Conservation (phyloP, 2,113 vertebrate species). For the Triplophysa dalaica region DNA sequence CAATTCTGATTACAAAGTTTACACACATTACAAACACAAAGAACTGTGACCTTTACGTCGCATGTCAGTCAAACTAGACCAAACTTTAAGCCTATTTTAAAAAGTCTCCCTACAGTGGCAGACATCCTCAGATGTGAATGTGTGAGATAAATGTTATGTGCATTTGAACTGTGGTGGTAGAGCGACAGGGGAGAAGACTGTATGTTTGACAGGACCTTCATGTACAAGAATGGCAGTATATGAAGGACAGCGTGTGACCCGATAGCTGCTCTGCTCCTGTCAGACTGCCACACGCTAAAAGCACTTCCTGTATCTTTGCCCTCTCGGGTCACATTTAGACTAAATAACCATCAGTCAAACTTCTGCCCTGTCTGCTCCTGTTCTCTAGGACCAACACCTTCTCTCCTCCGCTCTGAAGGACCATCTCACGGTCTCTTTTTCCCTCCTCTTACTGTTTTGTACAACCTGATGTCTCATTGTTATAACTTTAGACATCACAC, state of each 20-base stretch:
- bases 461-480: too few species aligned
- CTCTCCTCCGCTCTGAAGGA: neutral
- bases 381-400: slow-evolving; percentile 4
- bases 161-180: too few species aligned
- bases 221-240: slow-evolving; percentile 31
- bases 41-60: too few species aligned
- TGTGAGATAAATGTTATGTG: too few species aligned
- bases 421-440: neutral
- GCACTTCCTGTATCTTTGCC: slow-evolving; percentile 64
- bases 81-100: too few species aligned
- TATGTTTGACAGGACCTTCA: neutral
- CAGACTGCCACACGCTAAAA: slow-evolving; percentile 68
- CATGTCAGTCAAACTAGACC: too few species aligned
- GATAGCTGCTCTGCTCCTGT: slow-evolving; percentile 71
- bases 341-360: slow-evolving; percentile 41
- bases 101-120: too few species aligned
- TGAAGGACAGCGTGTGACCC: slow-evolving; percentile 40
- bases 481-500: too few species aligned
- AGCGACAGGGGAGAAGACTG: too few species aligned
- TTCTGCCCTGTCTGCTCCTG: slow-evolving; percentile 19
- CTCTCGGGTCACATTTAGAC: slow-evolving; percentile 71
- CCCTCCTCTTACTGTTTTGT: neutral
- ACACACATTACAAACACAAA: too few species aligned
- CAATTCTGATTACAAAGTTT: too few species aligned
- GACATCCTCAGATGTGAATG: too few species aligned